Evolutionary conservation across 2,888 invertebrate species (phyloP).

Genomic region (Allacma fusca): DNA sequence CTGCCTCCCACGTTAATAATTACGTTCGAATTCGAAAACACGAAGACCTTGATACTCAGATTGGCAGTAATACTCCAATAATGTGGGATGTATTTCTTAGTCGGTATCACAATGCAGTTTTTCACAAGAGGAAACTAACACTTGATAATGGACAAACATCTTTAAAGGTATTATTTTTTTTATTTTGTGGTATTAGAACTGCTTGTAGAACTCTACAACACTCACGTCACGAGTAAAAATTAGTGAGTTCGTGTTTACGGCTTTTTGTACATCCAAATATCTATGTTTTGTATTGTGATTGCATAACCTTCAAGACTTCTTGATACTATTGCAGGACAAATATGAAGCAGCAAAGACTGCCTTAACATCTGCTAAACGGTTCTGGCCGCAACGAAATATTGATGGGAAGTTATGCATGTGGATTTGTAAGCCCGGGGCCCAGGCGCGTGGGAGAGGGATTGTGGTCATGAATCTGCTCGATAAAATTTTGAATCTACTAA

Average conservation of each 20-base stretch:
- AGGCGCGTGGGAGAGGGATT: constrained; percentile 90
- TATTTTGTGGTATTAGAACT: too few relatives aligned
- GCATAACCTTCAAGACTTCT: too few relatives aligned
- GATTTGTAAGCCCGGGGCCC: constrained; percentile 94
- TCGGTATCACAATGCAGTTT: constrained; percentile 68
- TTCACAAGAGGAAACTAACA: neutral
- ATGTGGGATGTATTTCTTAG: constrained; percentile 88
- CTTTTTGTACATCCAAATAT: too few relatives aligned
- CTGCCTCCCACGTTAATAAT: constrained; percentile 73
- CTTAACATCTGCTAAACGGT: constrained; percentile 73
- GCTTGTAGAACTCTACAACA: too few relatives aligned
- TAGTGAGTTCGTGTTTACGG: too few relatives aligned
- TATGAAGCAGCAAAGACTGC: constrained; percentile 70
- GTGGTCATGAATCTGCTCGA: constrained; percentile 84
- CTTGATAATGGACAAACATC: neutral
- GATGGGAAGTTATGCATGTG: constrained; percentile 90
- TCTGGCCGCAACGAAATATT: constrained; percentile 82
- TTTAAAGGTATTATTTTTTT: too few relatives aligned
- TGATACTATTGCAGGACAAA: too few relatives aligned
- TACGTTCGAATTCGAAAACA: constrained; percentile 68
- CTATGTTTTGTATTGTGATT: too few relatives aligned
- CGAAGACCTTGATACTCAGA: constrained; percentile 72
- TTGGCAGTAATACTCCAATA: constrained; percentile 77
- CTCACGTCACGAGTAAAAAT: too few relatives aligned
- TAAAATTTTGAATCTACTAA: constrained; percentile 78